Conservation (phyloP, 1,140 invertebrate species). For the Heterodera schachtii region DNA sequence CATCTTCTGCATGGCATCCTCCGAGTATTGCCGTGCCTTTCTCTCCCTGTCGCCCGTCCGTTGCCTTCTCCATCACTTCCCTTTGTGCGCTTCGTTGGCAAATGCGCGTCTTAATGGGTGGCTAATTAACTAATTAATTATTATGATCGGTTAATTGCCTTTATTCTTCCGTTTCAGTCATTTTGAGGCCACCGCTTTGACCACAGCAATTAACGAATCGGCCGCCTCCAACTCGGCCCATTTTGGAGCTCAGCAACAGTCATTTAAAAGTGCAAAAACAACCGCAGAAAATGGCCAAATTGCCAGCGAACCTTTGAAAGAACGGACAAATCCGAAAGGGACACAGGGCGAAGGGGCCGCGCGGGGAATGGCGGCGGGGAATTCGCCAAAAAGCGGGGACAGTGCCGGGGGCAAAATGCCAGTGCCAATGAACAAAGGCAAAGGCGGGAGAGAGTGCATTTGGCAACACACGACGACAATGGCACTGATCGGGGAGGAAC, state of each 20-base stretch:
- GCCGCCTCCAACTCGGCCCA: slow-evolving; percentile 10
- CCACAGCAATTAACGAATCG: neutral
- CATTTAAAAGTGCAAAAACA: neutral
- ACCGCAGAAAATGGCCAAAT: neutral
- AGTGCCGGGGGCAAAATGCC: neutral
- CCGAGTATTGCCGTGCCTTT: slow-evolving; percentile 58
- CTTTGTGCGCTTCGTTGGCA: slow-evolving; percentile 19
- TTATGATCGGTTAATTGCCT: too few relatives aligned
- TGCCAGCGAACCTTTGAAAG: neutral
- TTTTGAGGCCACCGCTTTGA: slow-evolving; percentile 1
- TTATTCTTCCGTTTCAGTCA: neutral
- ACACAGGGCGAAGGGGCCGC: neutral
- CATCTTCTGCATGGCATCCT: slow-evolving; percentile 59
- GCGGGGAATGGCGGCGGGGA: neutral
- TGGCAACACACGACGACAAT: slow-evolving; percentile 1
- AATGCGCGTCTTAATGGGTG: slow-evolving; percentile 2
- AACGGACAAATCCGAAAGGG: neutral
- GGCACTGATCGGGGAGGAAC: neutral
- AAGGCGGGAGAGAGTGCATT: neutral
- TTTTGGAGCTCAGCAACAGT: neutral
- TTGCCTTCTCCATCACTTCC: slow-evolving; percentile 21
- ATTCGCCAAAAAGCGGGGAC: neutral
- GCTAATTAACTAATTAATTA: neutral
- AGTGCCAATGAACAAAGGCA: neutral
- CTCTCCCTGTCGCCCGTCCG: slow-evolving; percentile 28